Base-by-base conservation (phyloP, 2,113 vertebrate genomes). In the Nanger granti region DNA sequence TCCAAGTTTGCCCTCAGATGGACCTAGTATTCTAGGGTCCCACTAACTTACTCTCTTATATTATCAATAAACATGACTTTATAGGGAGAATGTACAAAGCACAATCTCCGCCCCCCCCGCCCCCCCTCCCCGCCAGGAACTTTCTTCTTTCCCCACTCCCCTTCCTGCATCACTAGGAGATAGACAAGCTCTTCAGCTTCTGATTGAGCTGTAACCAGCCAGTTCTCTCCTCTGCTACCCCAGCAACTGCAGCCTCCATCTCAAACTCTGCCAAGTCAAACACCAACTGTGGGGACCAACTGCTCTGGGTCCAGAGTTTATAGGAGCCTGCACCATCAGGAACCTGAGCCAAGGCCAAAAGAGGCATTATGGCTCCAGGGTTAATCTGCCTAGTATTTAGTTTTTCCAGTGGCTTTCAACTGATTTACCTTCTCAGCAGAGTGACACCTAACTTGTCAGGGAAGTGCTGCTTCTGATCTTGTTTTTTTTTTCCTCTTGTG, bases 121-220 rank as follows among this genome's bases (percentile, higher is more conserved):
- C 95, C 41, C 47, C 44, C 5, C 44, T 0, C 44, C 88, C 69
- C n/a, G 44, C 44, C 44, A 64, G 66, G 92, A 95, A 49, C 97
- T 95, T 96, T 64, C 97, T 69, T 95, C 95, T 98, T 87, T 44
- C 55, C 93, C 85, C 86, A 28, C 86, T 96, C 62, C 52, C 9
- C 55, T 95, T 97, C 88, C 97, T 94, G 86, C 80, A 22, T 98
- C 98, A 96, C 97, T 96, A 97, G 94, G 96, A 98, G 88, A 98
- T 97, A 96, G 88, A 97, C 73, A 95, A 96, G 62, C 49, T 89
- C 93, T 96, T 92, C 2, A 52, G 44, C 91, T 64, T 82, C 91
- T 18, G 52, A 83, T 57, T 90, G 44, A 17, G 93, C 96, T 14
- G 2, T 80, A 84, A 94, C 57, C 6, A 12, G 85, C 66, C 97